Evolutionary conservation across 2,888 invertebrate species (phyloP).

Genomic region (Lasioglossum vierecki): DNA sequence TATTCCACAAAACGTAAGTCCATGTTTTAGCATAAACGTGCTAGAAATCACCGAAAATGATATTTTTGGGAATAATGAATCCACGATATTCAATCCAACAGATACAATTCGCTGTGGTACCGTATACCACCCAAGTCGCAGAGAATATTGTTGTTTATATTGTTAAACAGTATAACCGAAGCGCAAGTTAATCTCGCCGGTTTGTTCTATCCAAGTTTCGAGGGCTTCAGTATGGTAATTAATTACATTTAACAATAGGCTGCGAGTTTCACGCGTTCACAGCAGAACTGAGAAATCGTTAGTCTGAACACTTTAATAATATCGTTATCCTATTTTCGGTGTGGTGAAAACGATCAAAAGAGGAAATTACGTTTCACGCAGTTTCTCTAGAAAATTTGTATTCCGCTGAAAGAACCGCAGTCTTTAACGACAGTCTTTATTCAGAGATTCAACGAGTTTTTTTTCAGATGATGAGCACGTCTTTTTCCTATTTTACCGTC

Average conservation of each 20-base stretch:
- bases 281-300: too few relatives aligned
- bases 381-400: too few relatives aligned
- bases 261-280: too few relatives aligned
- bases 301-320: too few relatives aligned
- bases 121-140: not conserved
- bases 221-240: not conserved
- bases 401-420: too few relatives aligned
- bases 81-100: not conserved
- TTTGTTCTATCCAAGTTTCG: not conserved
- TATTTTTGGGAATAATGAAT: too few relatives aligned
- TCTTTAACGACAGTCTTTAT: not conserved
- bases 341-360: too few relatives aligned
- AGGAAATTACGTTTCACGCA: too few relatives aligned
- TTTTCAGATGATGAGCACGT: constrained; percentile 8
- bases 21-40: not conserved
- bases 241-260: too few relatives aligned
- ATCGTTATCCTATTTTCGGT: too few relatives aligned
- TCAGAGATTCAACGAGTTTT: not conserved
- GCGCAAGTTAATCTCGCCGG: not conserved
- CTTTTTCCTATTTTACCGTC: not conserved
- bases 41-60: too few relatives aligned
- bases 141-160: not conserved
- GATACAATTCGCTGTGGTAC: not conserved
- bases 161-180: not conserved
- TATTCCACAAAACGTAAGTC: not conserved